These are phyloP conservation scores for Suncus etruscus DNA, from an alignment of 2,113 vertebrate genomes.

Conservation along the genomic window DNA sequence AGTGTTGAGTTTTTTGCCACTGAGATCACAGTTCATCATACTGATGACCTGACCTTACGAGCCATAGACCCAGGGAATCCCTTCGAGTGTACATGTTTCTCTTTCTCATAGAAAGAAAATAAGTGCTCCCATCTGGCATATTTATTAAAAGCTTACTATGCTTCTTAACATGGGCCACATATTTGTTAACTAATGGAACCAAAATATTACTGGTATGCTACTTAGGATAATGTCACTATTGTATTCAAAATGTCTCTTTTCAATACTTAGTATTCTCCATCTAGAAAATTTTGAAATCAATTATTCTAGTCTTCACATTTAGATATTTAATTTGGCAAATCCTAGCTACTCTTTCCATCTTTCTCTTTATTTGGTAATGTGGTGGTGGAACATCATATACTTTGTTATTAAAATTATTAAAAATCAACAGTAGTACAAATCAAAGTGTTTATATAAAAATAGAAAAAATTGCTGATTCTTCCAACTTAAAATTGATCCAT, in stretches of 20 bases:
- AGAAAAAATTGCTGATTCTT: constrained; percentile 37
- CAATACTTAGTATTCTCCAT: neutral
- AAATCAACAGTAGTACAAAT: too few species aligned
- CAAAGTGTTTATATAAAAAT: too few species aligned
- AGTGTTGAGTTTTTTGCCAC: neutral
- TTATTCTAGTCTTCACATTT: constrained; percentile 6
- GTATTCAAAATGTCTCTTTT: constrained; percentile 2
- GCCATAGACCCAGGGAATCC: neutral
- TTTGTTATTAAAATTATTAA: too few species aligned
- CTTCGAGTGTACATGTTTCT: neutral
- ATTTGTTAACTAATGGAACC: neutral
- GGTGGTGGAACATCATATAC: too few species aligned
- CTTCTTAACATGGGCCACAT: neutral
- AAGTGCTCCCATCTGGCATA: neutral
- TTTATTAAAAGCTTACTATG: neutral
- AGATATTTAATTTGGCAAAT: neutral
- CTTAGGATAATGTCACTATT: neutral
- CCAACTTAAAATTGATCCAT: constrained; percentile 33
- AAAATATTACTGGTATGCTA: neutral
- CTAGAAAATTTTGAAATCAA: neutral
- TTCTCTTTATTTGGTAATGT: neutral
- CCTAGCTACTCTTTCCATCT: neutral
- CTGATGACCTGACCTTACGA: too few species aligned
- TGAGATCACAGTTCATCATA: neutral
- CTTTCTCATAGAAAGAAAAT: neutral